Evolutionary conservation across 2,888 invertebrate genomes (phyloP).

Genomic region (Dione vanillae): DNA sequence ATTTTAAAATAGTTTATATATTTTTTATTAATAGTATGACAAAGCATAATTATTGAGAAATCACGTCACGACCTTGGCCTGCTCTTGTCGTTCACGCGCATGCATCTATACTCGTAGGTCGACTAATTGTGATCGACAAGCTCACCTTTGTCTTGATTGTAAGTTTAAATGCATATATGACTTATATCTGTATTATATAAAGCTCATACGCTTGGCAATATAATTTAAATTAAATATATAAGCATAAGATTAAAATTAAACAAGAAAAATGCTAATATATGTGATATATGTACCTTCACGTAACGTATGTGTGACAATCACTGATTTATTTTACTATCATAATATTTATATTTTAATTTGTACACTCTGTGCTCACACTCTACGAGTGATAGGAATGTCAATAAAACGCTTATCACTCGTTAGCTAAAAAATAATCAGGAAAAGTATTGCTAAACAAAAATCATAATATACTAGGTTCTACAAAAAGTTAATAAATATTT

Average conservation of each 20-base stretch:
- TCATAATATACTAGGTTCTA: not conserved
- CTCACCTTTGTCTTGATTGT: constrained; percentile 15
- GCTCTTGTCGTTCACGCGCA: constrained; percentile 20
- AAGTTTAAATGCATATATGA: not conserved
- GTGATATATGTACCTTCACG: not conserved
- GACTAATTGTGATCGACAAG: constrained; percentile 25
- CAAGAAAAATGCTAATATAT: not conserved
- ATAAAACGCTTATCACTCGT: not conserved
- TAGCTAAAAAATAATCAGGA: not conserved
- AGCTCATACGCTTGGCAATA: not conserved
- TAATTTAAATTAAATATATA: not conserved
- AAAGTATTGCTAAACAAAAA: not conserved
- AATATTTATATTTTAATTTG: constrained; percentile 12
- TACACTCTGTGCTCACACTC: not conserved
- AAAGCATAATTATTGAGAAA: constrained; percentile 2
- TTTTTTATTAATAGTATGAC: not conserved
- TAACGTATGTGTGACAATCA: constrained; percentile 12
- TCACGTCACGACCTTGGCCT: constrained; percentile 29
- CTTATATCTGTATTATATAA: not conserved
- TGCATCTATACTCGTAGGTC: constrained; percentile 20
- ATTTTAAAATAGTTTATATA: too few relatives aligned
- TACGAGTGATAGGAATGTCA: constrained; percentile 2
- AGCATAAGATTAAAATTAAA: not conserved
- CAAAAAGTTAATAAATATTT: not conserved
- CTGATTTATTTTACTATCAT: not conserved